Conservation (phyloP, 2,888 invertebrate genomes). For the Cyrtodaria siliqua region DNA sequence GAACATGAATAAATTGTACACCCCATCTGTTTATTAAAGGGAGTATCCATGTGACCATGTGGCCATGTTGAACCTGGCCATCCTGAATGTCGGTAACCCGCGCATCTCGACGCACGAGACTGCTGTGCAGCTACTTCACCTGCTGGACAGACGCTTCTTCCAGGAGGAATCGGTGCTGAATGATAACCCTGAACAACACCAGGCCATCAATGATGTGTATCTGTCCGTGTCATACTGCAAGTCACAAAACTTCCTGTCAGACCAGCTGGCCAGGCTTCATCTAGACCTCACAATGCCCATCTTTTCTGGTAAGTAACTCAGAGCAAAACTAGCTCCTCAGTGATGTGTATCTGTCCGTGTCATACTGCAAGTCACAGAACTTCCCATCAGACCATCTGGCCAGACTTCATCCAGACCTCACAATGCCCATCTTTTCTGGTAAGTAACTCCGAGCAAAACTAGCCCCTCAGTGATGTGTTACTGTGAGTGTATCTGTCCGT, state of each 20-base stretch:
- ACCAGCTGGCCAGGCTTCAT: conserved; percentile 96
- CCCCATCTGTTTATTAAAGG: conserved; percentile 69
- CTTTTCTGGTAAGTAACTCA: conserved; percentile 94
- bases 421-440: conserved; percentile 99
- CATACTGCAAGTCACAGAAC: conserved; percentile 96
- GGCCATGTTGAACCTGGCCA: conserved; percentile 98
- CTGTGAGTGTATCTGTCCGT: conserved; percentile 88
- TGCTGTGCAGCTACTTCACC: conserved; percentile 96
- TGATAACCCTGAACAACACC: conserved; percentile 71
- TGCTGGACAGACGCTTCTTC: conserved; percentile 97
- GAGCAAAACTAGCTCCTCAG: conserved; percentile 89
- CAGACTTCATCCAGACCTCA: conserved; percentile 97
- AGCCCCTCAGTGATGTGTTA: conserved; percentile 93
- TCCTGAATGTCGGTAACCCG: conserved; percentile 98
- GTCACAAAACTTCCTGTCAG: conserved; percentile 96
- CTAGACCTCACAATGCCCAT: conserved; percentile 99
- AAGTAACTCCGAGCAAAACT: conserved; percentile 82
- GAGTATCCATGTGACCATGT: conserved; percentile 92
- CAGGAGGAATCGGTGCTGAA: conserved; percentile 88
- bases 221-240: conserved; percentile 92
- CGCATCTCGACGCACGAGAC: conserved; percentile 96
- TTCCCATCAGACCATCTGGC: conserved; percentile 97
- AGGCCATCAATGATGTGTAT: conserved; percentile 92
- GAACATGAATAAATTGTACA: not conserved
- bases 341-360: conserved; percentile 90